These are phyloP conservation scores for Paraescarpia echinospica DNA, from an alignment of 1,140 invertebrate species.

Conservation along the genomic window DNA sequence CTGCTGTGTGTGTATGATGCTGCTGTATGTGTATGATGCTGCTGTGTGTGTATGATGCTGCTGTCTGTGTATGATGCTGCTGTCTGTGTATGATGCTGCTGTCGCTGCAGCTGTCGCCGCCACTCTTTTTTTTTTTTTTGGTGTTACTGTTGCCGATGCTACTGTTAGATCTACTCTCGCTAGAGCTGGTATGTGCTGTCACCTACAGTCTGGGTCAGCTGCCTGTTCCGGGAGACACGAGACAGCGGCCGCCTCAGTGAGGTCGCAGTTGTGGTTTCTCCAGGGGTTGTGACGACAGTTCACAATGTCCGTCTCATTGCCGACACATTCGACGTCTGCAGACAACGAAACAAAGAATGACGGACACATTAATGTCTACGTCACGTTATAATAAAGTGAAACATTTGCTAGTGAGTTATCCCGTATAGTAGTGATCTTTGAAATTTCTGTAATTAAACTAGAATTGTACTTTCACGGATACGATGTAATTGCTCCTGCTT, in stretches of 20 bases:
- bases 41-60: background rate
- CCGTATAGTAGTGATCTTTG: too few species aligned
- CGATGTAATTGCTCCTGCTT: background rate
- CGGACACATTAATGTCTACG: background rate
- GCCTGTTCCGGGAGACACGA: slow-evolving; percentile 62
- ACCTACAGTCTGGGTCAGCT: background rate
- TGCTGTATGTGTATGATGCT: too few species aligned
- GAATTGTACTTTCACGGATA: background rate
- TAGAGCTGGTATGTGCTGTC: background rate
- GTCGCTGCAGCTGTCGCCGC: background rate
- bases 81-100: background rate
- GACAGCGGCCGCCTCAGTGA: slow-evolving; percentile 79
- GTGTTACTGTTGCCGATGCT: background rate
- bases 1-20: too few species aligned
- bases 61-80: background rate
- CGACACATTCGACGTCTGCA: slow-evolving; percentile 77
- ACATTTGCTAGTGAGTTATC: background rate
- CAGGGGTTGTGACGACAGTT: slow-evolving; percentile 81
- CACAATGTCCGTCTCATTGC: slow-evolving; percentile 71
- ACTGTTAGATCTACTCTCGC: background rate
- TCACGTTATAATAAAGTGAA: background rate
- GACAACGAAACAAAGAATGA: background rate
- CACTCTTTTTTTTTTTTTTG: too few species aligned
- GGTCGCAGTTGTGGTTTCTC: slow-evolving; percentile 76
- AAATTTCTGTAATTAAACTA: background rate